Evolutionary conservation across 2,888 invertebrate genomes (phyloP), one percentile per base, ranked within the genome.

Genomic region (Trichopria drosophilae): DNA sequence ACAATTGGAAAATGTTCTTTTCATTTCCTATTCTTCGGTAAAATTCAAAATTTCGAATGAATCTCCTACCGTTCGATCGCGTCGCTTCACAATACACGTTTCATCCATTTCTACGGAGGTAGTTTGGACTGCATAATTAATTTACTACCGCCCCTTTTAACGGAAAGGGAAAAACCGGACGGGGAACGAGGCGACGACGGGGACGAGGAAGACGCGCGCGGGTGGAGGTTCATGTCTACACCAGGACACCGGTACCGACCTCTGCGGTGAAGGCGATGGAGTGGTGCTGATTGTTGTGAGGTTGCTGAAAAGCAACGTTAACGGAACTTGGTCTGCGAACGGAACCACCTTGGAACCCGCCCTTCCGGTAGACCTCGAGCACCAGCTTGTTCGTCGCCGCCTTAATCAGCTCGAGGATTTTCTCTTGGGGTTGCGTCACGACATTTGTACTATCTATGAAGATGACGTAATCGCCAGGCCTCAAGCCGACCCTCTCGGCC

Each of bases 221-320:
- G n/a, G 6, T 24, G 6, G 24, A 24, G 24, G 24, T 10, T 10
- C 24, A 9, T 24, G 6, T 46, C 80, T 79, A 90, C 65, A 91
- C 90, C 67, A 91, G 84, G 66, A 91, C 87, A 56, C 90, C 90
- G 66, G 84, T 87, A 88, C 91, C 90, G 84, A 92, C 91, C 91
- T 92, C 91, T 76, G 88, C 87, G 72, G 85, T 90, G 78, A 91
- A 91, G 43, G 91, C 88, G 72, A 92, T 89, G 79, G 71, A 66
- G 42, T 62, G 67, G n/a, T 65, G 73, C 60, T 60, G 72, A 46
- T 53, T 62, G 42, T 55, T 60, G 64, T 57, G 37, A 46, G 64
- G 57, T 49, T 60, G 55, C 48, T 69, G 69, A 39, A 65, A 56
- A 36, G 64, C 64, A 35, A 67, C 63, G 61, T 66, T 65, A 53